Conservation (phyloP, 2,888 invertebrate species). For the Kryphioiulus occultus region DNA sequence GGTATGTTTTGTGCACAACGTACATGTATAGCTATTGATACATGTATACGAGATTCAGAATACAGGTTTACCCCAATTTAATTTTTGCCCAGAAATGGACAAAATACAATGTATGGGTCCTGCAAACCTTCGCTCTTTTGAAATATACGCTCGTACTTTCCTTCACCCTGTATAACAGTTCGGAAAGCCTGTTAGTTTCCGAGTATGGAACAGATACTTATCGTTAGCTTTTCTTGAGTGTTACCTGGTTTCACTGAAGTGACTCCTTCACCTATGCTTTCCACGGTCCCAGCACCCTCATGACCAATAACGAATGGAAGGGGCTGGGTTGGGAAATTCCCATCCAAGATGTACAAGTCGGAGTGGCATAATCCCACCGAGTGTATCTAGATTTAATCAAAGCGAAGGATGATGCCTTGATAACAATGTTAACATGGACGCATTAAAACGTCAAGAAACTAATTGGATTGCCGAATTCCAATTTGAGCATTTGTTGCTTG, state of each 20-base stretch:
- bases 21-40: too few relatives aligned
- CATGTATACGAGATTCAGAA: too few relatives aligned
- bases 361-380: conserved; percentile 49
- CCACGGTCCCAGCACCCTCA: conserved; percentile 96
- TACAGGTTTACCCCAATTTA: too few relatives aligned
- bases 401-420: background rate
- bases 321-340: conserved; percentile 56
- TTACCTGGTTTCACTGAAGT: conserved; percentile 80
- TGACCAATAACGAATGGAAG: conserved; percentile 78
- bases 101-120: too few relatives aligned
- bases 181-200: too few relatives aligned
- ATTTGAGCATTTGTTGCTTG: background rate
- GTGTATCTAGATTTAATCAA: conserved; percentile 37
- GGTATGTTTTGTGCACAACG: too few relatives aligned
- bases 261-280: conserved; percentile 93
- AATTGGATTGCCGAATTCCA: background rate
- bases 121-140: too few relatives aligned
- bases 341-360: conserved; percentile 45
- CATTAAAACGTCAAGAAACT: background rate
- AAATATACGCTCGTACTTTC: too few relatives aligned
- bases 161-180: too few relatives aligned
- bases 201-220: background rate
- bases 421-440: background rate
- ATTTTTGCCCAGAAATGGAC: too few relatives aligned
- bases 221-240: background rate